These are phyloP conservation scores for Scotopteryx bipunctaria DNA, from an alignment of 2,888 invertebrate species.

Conservation along the genomic window DNA sequence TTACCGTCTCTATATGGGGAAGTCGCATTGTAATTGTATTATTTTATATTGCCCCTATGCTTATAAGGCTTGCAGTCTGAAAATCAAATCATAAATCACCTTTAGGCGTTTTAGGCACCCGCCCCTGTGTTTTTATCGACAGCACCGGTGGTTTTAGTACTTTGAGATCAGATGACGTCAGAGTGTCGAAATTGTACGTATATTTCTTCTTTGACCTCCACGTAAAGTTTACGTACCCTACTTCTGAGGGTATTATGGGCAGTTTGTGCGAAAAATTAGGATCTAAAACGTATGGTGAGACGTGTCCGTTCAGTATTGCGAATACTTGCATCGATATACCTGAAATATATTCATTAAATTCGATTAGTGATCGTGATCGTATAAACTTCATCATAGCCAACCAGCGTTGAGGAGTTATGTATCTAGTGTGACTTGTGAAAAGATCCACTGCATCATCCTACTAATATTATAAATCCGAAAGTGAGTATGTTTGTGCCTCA, in stretches of 20 bases:
- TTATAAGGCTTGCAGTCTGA: slow-evolving; percentile 8
- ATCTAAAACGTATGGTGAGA: slow-evolving; percentile 93
- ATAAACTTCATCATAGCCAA: too few species aligned
- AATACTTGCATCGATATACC: slow-evolving; percentile 94
- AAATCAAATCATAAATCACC: slow-evolving; percentile 74
- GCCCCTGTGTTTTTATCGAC: slow-evolving; percentile 92
- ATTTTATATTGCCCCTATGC: too few species aligned
- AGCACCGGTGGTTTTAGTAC: slow-evolving; percentile 93
- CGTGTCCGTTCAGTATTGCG: slow-evolving; percentile 94
- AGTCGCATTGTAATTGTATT: too few species aligned
- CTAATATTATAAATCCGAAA: too few species aligned
- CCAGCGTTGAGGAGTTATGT: too few species aligned
- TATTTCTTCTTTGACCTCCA: slow-evolving; percentile 95
- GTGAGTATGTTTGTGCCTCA: background rate
- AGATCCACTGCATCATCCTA: too few species aligned
- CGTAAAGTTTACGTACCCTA: slow-evolving; percentile 94
- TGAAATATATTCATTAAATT: too few species aligned
- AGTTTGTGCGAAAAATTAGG: slow-evolving; percentile 95
- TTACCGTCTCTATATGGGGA: too few species aligned
- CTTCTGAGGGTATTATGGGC: slow-evolving; percentile 96
- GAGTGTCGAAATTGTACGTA: slow-evolving; percentile 92
- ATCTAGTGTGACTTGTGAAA: too few species aligned
- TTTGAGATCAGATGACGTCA: slow-evolving; percentile 92
- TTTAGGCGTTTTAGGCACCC: slow-evolving; percentile 93
- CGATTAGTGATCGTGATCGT: too few species aligned